A percentile compares a stretch with the other conserved stretches of the same genome.
Conservation (phyloP, 2,888 invertebrate species). For the Coelinius sp. region DNA sequence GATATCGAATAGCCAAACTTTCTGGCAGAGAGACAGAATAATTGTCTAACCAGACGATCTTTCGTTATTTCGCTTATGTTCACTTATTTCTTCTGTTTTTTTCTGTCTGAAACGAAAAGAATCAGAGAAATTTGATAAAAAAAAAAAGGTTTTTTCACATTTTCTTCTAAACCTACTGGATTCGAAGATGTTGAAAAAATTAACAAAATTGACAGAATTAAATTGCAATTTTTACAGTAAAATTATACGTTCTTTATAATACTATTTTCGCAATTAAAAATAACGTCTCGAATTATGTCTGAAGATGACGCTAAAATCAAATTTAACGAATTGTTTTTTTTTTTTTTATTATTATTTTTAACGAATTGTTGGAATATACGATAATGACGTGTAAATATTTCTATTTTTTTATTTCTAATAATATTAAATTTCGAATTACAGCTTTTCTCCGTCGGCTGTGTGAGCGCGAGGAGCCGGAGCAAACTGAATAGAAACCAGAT, state of each 20-base stretch:
- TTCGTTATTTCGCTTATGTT: slow-evolving; percentile 12
- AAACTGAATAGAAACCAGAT: slow-evolving; percentile 19
- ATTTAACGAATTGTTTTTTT: neutral
- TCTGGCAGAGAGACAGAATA: slow-evolving; percentile 46
- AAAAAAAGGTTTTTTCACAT: too few species aligned
- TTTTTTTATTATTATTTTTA: too few species aligned
- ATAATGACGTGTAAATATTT: neutral
- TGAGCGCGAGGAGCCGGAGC: slow-evolving; percentile 71
- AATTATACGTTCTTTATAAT: neutral
- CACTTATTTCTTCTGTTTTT: neutral
- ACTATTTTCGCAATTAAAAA: neutral
- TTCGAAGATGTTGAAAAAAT: neutral
- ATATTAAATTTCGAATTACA: slow-evolving; percentile 50
- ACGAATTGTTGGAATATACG: too few species aligned
- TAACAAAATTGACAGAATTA: neutral
- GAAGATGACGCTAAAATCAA: neutral
- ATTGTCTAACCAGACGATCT: slow-evolving; percentile 10
- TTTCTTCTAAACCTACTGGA: neutral
- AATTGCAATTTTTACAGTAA: neutral
- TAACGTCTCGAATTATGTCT: neutral
- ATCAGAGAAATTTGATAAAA: neutral
- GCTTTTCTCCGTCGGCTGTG: slow-evolving; percentile 89
- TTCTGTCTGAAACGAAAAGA: neutral
- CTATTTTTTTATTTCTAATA: neutral
- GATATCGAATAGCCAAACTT: slow-evolving; percentile 60